Evolutionary conservation across 2,797 vertebrate species (phyloP).

Genomic region (Muscicapa striata): DNA sequence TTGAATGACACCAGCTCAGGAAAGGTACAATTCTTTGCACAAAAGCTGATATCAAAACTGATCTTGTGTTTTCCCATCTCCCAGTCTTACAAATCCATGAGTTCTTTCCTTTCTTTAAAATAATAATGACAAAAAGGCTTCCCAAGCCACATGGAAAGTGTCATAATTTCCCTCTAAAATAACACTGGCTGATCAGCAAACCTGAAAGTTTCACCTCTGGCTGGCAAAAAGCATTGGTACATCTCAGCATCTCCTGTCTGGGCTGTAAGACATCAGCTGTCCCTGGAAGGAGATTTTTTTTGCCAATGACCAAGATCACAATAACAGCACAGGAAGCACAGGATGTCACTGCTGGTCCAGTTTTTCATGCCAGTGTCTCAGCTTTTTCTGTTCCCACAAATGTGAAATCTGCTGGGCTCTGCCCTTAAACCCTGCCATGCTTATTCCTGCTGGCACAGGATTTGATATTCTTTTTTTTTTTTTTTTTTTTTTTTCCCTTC

Average conservation of each 20-base stretch:
- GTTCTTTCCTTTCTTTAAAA: not conserved
- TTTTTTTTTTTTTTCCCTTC: not conserved
- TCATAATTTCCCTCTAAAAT: not conserved
- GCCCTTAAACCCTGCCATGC: not conserved
- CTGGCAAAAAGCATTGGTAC: not conserved
- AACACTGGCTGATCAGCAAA: not conserved
- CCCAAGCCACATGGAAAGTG: not conserved
- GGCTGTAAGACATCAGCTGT: not conserved
- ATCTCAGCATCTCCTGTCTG: not conserved
- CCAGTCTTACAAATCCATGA: not conserved
- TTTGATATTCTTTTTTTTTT: not conserved
- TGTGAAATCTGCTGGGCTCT: not conserved
- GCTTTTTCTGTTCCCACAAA: not conserved
- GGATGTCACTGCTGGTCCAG: fast-evolving
- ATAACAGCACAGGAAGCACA: fast-evolving
- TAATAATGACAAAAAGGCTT: not conserved
- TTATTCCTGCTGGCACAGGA: not conserved
- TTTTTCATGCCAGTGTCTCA: not conserved
- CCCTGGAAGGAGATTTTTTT: not conserved
- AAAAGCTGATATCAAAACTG: not conserved
- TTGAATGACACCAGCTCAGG: not conserved
- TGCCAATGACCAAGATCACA: not conserved
- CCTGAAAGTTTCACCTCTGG: not conserved
- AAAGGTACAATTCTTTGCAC: not conserved
- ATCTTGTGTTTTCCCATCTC: not conserved